phyloP scores from a whole-genome alignment of 2,888 invertebrate genomes.

The Diogma glabrata region DNA sequence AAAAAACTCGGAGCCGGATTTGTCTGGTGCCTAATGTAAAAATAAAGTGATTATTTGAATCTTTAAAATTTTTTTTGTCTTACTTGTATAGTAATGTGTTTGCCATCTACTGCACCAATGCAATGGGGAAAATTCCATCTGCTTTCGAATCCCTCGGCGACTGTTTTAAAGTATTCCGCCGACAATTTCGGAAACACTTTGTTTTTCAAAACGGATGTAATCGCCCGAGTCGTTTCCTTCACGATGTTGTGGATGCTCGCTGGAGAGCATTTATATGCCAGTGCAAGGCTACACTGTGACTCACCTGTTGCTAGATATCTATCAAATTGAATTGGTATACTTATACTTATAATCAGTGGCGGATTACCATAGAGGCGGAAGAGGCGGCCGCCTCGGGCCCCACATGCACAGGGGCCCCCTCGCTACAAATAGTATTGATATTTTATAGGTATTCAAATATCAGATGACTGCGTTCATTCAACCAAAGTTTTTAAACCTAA shows the following conservation, averaged over 20 bases:
- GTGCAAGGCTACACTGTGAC: no score
- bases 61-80: no score
- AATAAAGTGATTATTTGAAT: no score
- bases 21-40: neutral
- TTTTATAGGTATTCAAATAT: no score
- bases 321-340: neutral
- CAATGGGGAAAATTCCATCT: neutral
- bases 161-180: neutral
- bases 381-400: no score
- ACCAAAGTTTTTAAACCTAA: no score
- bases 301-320: neutral
- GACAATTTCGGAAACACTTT: neutral
- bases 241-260: neutral
- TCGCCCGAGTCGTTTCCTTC: neutral
- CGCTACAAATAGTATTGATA: no score
- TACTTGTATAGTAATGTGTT: neutral
- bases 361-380: no score
- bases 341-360: no score
- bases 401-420: no score
- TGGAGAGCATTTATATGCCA: neutral
- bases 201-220: neutral
- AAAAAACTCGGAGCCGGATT: no score
- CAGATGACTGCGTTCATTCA: no score
- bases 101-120: neutral
- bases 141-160: neutral